phyloP scores from a whole-genome alignment of 2,113 vertebrate genomes.

The Hirundichthys speculiger region DNA sequence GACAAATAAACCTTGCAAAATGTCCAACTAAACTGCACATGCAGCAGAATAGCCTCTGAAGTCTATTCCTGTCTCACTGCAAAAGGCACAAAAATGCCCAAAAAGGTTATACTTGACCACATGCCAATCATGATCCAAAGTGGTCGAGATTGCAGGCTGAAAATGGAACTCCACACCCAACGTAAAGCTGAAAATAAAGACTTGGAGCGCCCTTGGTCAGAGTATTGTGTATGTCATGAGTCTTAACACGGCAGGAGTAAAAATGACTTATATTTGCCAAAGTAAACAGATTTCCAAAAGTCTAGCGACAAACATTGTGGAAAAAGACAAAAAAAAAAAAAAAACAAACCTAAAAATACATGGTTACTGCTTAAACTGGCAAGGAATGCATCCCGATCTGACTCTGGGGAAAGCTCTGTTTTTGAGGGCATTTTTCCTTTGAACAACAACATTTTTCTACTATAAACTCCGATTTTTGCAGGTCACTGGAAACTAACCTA shows the following conservation, averaged over 20 bases:
- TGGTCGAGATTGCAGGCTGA: constrained; percentile 53
- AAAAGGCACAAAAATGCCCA: constrained; percentile 34
- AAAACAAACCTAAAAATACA: neutral
- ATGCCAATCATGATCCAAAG: constrained; percentile 58
- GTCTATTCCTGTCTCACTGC: constrained; percentile 50
- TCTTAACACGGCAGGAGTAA: constrained; percentile 43
- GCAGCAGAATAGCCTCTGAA: constrained; percentile 39
- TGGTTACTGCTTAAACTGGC: too few relatives aligned
- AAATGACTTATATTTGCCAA: constrained; percentile 8
- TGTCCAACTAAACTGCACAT: constrained; percentile 9
- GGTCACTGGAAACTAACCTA: constrained; percentile 65
- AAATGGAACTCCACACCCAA: constrained; percentile 67
- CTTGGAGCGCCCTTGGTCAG: constrained; percentile 37
- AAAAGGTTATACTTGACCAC: constrained; percentile 63
- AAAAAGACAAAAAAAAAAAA: neutral
- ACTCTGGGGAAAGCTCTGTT: too few relatives aligned
- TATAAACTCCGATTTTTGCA: constrained; percentile 16
- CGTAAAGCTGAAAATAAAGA: constrained; percentile 73
- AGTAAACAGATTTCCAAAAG: constrained; percentile 30
- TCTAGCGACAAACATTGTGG: constrained; percentile 17
- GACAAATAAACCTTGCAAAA: constrained; percentile 10
- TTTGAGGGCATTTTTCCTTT: too few relatives aligned
- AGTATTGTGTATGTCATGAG: constrained; percentile 33
- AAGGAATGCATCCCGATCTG: too few relatives aligned
- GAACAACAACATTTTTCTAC: neutral